Evolutionary conservation across 2,888 invertebrate species (phyloP).

Genomic region (Agrotis segetum): DNA sequence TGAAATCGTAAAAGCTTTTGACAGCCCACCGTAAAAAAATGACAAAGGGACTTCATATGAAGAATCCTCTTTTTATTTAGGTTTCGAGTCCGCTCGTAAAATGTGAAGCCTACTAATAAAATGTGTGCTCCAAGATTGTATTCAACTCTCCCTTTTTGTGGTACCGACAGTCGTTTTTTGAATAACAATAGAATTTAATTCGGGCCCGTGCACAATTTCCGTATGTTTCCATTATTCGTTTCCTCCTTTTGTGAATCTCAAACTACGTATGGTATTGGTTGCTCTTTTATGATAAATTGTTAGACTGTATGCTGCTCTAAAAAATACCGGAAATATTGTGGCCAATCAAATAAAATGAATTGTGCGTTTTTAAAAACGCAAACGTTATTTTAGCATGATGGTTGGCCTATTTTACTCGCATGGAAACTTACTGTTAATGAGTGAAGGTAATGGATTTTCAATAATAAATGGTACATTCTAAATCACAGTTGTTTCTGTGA

Average conservation of each 20-base stretch:
- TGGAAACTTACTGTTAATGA: not conserved
- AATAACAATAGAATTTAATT: constrained; percentile 77
- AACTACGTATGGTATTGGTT: constrained; percentile 63
- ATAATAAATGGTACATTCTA: not conserved
- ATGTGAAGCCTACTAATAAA: constrained; percentile 83
- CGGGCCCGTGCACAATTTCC: constrained; percentile 68
- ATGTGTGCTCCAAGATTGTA: constrained; percentile 80
- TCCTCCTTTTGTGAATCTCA: constrained; percentile 61
- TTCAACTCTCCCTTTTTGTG: constrained; percentile 70
- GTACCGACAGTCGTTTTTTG: constrained; percentile 67
- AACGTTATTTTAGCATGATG: not conserved
- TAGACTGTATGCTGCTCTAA: constrained; percentile 24
- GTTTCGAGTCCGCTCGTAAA: constrained; percentile 84
- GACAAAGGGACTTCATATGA: constrained; percentile 85
- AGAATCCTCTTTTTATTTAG: constrained; percentile 86
- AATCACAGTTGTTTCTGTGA: too few relatives aligned
- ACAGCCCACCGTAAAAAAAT: constrained; percentile 86
- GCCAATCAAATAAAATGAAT: constrained; percentile 15
- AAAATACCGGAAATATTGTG: not conserved
- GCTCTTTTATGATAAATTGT: constrained; percentile 58
- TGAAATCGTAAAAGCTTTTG: constrained; percentile 86
- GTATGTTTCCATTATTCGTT: constrained; percentile 70
- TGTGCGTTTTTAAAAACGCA: not conserved
- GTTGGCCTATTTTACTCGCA: not conserved
- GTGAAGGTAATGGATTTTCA: not conserved